phyloP scores from a whole-genome alignment of 2,888 invertebrate species.

The Fragum sueziense region DNA sequence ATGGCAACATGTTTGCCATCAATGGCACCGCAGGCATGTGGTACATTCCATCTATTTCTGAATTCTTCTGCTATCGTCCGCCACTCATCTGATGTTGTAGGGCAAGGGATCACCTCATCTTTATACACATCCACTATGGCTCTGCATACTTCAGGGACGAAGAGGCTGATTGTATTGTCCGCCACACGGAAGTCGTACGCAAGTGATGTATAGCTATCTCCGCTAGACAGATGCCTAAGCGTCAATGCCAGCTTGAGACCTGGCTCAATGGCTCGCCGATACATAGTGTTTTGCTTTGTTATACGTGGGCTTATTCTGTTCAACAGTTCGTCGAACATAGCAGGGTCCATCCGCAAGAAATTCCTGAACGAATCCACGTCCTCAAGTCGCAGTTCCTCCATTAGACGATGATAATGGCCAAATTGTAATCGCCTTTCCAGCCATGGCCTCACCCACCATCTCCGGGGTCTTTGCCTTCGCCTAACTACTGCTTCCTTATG shows the following conservation, averaged over 20 bases:
- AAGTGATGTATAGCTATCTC: constrained; percentile 13
- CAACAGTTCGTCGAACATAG: constrained; percentile 43
- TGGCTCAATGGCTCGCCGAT: constrained; percentile 7
- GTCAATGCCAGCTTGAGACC: constrained; percentile 30
- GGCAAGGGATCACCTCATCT: constrained; percentile 41
- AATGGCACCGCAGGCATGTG: constrained; percentile 58
- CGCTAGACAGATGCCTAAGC: constrained; percentile 15
- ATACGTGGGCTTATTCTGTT: constrained; percentile 27
- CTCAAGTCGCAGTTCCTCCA: constrained; percentile 13
- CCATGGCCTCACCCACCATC: constrained; percentile 26
- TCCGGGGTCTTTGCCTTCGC: constrained; percentile 13
- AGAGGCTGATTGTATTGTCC: background rate
- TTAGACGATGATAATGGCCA: constrained; percentile 19
- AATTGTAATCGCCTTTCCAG: constrained; percentile 20
- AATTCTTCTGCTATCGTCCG: constrained; percentile 43
- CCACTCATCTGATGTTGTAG: constrained; percentile 54
- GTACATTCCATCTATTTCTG: constrained; percentile 52
- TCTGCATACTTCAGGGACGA: constrained; percentile 14
- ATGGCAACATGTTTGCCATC: constrained; percentile 65
- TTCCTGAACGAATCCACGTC: constrained; percentile 30
- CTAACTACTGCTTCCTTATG: no score
- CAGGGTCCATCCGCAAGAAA: constrained; percentile 41
- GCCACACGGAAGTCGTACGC: constrained; percentile 19
- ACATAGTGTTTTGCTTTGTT: constrained; percentile 25
- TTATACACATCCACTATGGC: constrained; percentile 16